A percentile compares a stretch with the other conserved stretches of the same genome.
Conservation (phyloP, 2,888 invertebrate genomes). For the Tachina fera region DNA sequence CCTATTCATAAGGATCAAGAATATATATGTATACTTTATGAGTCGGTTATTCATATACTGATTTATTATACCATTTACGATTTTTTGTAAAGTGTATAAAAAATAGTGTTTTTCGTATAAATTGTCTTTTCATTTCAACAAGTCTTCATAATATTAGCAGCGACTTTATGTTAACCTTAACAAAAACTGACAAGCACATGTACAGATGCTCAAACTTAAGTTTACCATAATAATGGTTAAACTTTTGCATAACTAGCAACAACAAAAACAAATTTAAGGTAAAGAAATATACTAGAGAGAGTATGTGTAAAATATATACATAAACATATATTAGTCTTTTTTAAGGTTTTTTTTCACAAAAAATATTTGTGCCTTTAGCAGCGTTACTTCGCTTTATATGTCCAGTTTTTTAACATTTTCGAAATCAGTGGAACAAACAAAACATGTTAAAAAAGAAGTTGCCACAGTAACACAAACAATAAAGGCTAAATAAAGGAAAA, state of each 20-base stretch:
- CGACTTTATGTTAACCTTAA: not conserved
- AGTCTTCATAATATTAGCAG: not conserved
- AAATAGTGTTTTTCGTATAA: too few species aligned
- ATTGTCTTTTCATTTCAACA: too few species aligned
- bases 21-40: too few species aligned
- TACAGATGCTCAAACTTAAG: not conserved
- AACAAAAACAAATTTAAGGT: not conserved
- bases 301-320: not conserved
- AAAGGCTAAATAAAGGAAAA: constrained; percentile 29
- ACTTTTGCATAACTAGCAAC: not conserved
- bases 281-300: constrained; percentile 3
- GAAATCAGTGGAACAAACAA: constrained; percentile 30
- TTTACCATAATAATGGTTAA: not conserved
- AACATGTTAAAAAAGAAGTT: not conserved
- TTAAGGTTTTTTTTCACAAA: constrained; percentile 10
- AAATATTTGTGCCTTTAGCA: constrained; percentile 11
- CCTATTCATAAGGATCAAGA: too few species aligned
- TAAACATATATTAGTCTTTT: constrained; percentile 5
- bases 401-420: constrained; percentile 52
- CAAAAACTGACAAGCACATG: not conserved
- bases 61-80: too few species aligned
- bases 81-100: too few species aligned
- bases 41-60: too few species aligned
- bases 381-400: constrained; percentile 59
- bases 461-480: constrained; percentile 49